Percentiles rank a stretch among this genome's conserved stretches.
phyloP scores from a whole-genome alignment of 2,888 invertebrate genomes.

The Temnothorax unifasciatus region DNA sequence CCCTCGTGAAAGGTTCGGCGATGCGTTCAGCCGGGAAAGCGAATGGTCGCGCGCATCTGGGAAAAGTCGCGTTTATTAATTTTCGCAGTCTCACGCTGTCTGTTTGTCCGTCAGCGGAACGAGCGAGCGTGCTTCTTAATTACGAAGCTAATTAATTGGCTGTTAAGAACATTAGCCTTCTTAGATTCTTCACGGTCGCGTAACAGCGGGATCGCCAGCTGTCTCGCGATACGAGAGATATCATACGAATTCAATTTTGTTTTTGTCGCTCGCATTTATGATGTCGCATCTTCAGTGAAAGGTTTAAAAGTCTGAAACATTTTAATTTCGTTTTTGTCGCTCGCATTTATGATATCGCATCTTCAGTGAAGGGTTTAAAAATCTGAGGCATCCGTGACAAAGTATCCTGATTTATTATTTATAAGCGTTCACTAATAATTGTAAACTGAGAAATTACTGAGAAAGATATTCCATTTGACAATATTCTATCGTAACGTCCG shows the following conservation, averaged over 20 bases:
- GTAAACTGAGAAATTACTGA: not conserved
- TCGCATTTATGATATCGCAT: not conserved
- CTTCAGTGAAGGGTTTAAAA: not conserved
- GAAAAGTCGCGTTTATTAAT: conserved; percentile 6
- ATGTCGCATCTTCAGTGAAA: too few relatives aligned
- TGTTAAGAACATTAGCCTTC: conserved; percentile 15
- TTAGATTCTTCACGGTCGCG: conserved; percentile 21
- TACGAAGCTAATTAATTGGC: conserved; percentile 25
- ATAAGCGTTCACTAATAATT: not conserved
- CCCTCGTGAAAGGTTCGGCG: conserved; percentile 17
- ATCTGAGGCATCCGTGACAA: not conserved
- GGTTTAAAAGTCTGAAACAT: not conserved
- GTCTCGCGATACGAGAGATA: not conserved
- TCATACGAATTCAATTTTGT: not conserved
- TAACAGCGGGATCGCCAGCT: not conserved
- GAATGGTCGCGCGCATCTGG: conserved; percentile 69
- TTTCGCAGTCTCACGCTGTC: conserved; percentile 7
- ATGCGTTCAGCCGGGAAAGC: conserved; percentile 66
- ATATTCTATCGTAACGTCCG: not conserved
- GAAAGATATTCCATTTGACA: not conserved
- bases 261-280: not conserved
- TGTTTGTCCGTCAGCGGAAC: conserved; percentile 13
- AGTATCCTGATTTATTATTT: not conserved
- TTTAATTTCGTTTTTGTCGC: not conserved
- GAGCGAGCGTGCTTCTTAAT: conserved; percentile 31